Evolutionary conservation across 2,113 vertebrate species (phyloP).

Genomic region (Bubalus kerabau): DNA sequence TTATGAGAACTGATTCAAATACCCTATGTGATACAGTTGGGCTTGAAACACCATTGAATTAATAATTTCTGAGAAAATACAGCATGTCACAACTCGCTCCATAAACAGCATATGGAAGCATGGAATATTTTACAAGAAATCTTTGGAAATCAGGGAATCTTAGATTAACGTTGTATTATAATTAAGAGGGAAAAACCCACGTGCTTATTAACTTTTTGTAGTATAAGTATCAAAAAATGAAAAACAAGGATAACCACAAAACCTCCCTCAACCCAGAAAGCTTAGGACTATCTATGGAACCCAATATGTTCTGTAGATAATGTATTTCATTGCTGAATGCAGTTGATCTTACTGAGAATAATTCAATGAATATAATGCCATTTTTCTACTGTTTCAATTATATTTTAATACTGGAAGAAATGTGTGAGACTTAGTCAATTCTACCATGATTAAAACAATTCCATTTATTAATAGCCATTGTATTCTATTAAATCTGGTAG

Average conservation of each 20-base stretch:
- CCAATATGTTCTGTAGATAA: not conserved
- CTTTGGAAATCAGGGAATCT: not conserved
- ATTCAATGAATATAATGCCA: not conserved
- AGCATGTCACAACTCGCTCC: not conserved
- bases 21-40: not conserved
- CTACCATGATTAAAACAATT: constrained; percentile 28
- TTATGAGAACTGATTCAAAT: not conserved
- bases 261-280: not conserved
- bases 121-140: not conserved
- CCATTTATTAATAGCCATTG: constrained; percentile 3
- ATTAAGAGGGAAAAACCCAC: not conserved
- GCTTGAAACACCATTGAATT: not conserved
- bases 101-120: not conserved
- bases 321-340: not conserved
- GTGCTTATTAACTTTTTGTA: not conserved
- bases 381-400: constrained; percentile 40
- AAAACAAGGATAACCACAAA: not conserved
- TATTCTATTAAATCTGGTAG: constrained; percentile 8
- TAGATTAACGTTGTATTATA: not conserved
- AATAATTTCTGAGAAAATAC: not conserved
- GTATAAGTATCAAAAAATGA: not conserved
- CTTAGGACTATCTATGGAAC: not conserved
- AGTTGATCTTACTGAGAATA: not conserved
- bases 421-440: constrained; percentile 11
- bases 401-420: constrained; percentile 29